Conservation (phyloP, 2,797 vertebrate species). For the Pelobates cultripes region DNA sequence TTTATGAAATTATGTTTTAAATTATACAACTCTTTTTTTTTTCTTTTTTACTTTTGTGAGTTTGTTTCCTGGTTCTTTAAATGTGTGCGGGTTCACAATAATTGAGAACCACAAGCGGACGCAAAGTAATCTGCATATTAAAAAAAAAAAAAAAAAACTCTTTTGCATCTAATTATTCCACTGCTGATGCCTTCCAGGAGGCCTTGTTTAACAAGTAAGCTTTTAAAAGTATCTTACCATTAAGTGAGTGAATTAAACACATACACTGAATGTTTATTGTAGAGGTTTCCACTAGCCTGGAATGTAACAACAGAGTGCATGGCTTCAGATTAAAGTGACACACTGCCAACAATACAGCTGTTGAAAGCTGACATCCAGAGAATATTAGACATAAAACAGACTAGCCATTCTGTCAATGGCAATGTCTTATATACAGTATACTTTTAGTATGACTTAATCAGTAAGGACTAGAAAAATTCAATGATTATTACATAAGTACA, state of each 20-base stretch:
- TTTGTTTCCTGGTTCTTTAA: too few relatives aligned
- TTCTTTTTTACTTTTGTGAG: too few relatives aligned
- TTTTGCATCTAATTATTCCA: constrained; percentile 8
- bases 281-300: constrained; percentile 38
- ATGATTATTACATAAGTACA: not conserved
- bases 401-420: constrained; percentile 1
- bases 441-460: not conserved
- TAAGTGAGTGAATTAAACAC: constrained; percentile 36
- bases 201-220: constrained; percentile 48
- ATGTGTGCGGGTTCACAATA: too few relatives aligned
- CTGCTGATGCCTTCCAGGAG: constrained; percentile 25
- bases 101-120: too few relatives aligned
- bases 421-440: constrained; percentile 22
- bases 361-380: constrained; percentile 15
- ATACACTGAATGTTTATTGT: constrained; percentile 44
- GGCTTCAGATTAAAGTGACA: constrained; percentile 7
- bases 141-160: not conserved
- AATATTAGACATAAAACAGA: constrained; percentile 13
- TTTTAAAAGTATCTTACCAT: constrained; percentile 43
- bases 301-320: constrained; percentile 39
- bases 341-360: constrained; percentile 23
- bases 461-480: not conserved
- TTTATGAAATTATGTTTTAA: too few relatives aligned
- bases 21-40: too few relatives aligned
- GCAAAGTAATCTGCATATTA: not conserved